Percentiles rank a stretch among this genome's conserved stretches.
Evolutionary conservation across 2,888 invertebrate species (phyloP).

Genomic region (Pyrgus malvae): DNA sequence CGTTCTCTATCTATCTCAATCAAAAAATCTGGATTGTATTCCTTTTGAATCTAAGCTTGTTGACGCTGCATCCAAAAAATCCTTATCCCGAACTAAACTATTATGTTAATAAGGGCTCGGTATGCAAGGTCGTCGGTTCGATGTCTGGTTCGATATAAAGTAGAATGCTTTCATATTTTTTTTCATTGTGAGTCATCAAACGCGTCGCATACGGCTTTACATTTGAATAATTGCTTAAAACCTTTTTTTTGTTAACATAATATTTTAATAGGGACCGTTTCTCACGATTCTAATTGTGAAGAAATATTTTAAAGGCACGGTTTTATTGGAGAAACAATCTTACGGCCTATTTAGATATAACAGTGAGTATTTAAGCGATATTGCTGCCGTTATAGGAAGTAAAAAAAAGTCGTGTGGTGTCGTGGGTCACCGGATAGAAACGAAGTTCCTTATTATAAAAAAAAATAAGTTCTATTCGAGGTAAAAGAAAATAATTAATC

Average conservation of each 20-base stretch:
- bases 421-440: too few relatives aligned
- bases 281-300: slow-evolving; percentile 6
- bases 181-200: slow-evolving; percentile 28
- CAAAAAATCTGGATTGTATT: too few relatives aligned
- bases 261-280: slow-evolving; percentile 1
- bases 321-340: not conserved
- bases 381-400: too few relatives aligned
- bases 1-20: too few relatives aligned
- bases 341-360: not conserved
- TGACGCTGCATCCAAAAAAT: not conserved
- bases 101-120: slow-evolving; percentile 32
- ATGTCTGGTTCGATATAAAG: slow-evolving; percentile 28
- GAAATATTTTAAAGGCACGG: not conserved
- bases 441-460: too few relatives aligned
- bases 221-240: slow-evolving; percentile 7
- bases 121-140: slow-evolving; percentile 34
- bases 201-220: slow-evolving; percentile 4
- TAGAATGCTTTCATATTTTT: slow-evolving; percentile 15
- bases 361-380: too few relatives aligned
- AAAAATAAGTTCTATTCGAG: too few relatives aligned
- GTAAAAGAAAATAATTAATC: too few relatives aligned
- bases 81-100: not conserved
- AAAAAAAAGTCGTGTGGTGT: too few relatives aligned
- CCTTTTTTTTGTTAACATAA: not conserved
- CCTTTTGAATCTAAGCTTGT: too few relatives aligned